These are phyloP conservation scores for Apamea sordens DNA, from an alignment of 2,888 invertebrate genomes.

Conservation along the genomic window DNA sequence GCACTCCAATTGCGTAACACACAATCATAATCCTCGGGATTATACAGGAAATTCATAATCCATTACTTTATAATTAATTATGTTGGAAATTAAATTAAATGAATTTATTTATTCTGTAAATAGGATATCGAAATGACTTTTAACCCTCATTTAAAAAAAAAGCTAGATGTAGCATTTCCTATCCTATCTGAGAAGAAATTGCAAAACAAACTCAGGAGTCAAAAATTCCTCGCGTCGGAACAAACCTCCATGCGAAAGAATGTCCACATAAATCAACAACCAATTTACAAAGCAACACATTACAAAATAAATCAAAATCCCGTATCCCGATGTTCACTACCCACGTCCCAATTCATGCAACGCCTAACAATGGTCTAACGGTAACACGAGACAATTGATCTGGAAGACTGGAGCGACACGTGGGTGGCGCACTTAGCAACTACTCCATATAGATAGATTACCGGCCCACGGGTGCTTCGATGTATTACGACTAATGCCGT, in stretches of 20 bases:
- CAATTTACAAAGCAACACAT: slow-evolving; percentile 29
- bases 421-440: slow-evolving; percentile 62
- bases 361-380: slow-evolving; percentile 64
- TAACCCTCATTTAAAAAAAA: too few species aligned
- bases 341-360: slow-evolving; percentile 47
- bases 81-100: not conserved
- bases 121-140: too few species aligned
- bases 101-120: too few species aligned
- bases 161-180: not conserved
- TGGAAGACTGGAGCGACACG: slow-evolving; percentile 54
- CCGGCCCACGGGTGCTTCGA: slow-evolving; percentile 42
- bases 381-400: slow-evolving; percentile 64
- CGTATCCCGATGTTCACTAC: slow-evolving; percentile 29
- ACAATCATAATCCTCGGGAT: too few species aligned
- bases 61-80: not conserved
- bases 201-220: not conserved
- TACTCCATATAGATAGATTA: slow-evolving; percentile 43
- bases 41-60: not conserved
- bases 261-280: slow-evolving; percentile 31
- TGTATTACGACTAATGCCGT: not conserved
- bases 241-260: not conserved
- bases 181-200: too few species aligned
- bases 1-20: not conserved
- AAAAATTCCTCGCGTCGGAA: not conserved
- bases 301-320: slow-evolving; percentile 52